A percentile compares a stretch with the other conserved stretches of the same genome.
phyloP scores from a whole-genome alignment of 2,113 vertebrate species.

The Carassius auratus region DNA sequence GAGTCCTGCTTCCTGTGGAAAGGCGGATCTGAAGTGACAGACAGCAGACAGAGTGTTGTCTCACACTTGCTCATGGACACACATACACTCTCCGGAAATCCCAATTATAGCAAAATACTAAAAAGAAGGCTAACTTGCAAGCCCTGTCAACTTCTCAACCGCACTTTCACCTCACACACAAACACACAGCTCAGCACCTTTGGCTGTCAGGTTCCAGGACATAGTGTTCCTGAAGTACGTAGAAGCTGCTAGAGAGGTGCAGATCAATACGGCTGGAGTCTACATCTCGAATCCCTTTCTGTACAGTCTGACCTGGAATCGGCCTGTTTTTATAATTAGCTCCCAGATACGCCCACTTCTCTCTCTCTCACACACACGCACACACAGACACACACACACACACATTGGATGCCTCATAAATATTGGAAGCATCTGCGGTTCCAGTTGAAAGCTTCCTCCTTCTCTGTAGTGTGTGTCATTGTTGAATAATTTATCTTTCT shows the following conservation, averaged over 20 bases:
- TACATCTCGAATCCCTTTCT: constrained; percentile 7
- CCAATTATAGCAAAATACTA: constrained; percentile 61
- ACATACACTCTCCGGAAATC: constrained; percentile 38
- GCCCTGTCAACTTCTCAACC: constrained; percentile 56
- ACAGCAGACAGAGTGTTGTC: constrained; percentile 63
- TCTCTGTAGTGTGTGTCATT: constrained; percentile 67
- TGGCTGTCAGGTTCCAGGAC: constrained; percentile 46
- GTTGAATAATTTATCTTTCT: constrained; percentile 75
- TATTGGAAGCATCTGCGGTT: constrained; percentile 68
- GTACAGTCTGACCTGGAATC: constrained; percentile 20
- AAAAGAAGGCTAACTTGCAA: constrained; percentile 52
- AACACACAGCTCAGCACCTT: constrained; percentile 34
- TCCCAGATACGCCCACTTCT: constrained; percentile 5
- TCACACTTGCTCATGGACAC: constrained; percentile 40
- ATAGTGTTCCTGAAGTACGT: constrained; percentile 19
- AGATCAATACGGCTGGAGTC: constrained; percentile 28
- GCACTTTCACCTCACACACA: constrained; percentile 46
- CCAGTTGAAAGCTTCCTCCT: constrained; percentile 60
- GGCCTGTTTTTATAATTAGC: constrained; percentile 22
- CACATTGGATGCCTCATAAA: constrained; percentile 64
- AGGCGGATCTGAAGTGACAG: constrained; percentile 61
- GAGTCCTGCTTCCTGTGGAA: constrained; percentile 30
- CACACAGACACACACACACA: background rate
- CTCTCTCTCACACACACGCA: background rate
- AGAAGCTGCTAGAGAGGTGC: constrained; percentile 21